Conservation (phyloP, 2,888 invertebrate species). For the Apamea anceps region DNA sequence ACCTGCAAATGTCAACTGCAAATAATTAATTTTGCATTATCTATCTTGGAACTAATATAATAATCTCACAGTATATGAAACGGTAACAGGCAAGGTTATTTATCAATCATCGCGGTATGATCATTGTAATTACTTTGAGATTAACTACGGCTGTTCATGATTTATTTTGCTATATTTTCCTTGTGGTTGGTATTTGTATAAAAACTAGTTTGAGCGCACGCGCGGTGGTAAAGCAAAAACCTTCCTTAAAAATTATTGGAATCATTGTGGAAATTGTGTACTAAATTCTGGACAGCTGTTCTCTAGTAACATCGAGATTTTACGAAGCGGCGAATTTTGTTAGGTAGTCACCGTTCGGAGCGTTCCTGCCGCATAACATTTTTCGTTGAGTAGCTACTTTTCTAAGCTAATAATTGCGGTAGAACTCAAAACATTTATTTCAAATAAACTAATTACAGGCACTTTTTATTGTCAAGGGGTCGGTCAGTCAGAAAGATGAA, state of each 20-base stretch:
- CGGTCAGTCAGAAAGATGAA: no score
- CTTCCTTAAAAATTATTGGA: constrained; percentile 21
- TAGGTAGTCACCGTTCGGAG: background rate
- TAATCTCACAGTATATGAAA: constrained; percentile 55
- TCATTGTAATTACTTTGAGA: constrained; percentile 60
- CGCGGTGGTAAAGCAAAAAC: constrained; percentile 19
- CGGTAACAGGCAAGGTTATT: constrained; percentile 59
- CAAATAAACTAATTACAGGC: no score
- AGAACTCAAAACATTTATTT: no score
- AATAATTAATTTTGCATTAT: constrained; percentile 56
- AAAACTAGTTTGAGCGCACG: constrained; percentile 35
- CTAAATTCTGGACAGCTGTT: constrained; percentile 13
- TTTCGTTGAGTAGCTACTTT: background rate
- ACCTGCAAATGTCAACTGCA: constrained; percentile 54
- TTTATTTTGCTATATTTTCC: constrained; percentile 63
- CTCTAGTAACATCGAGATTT: background rate
- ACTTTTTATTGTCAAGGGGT: no score
- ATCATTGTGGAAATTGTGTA: background rate
- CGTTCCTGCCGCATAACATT: background rate
- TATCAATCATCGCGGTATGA: constrained; percentile 62
- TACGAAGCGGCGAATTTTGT: background rate
- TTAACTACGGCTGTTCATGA: constrained; percentile 44
- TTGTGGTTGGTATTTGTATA: constrained; percentile 47
- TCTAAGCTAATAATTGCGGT: no score
- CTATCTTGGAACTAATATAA: constrained; percentile 45